Evolutionary conservation across 2,113 vertebrate species (phyloP).

Genomic region (Cyphomyrus plagiostoma): DNA sequence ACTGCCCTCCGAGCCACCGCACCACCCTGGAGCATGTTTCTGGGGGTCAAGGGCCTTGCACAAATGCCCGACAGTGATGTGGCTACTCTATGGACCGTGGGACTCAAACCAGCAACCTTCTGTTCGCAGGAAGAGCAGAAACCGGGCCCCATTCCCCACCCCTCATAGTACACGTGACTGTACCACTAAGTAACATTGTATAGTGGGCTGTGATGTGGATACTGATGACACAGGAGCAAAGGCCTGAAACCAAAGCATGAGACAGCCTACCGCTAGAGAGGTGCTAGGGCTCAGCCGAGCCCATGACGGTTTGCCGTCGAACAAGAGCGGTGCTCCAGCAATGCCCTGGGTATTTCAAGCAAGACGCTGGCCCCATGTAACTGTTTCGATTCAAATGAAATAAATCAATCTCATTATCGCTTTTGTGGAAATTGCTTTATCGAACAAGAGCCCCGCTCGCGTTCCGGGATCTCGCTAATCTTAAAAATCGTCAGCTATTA

Average conservation of each 20-base stretch:
- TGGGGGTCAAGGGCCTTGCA: not conserved
- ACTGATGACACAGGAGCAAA: not conserved
- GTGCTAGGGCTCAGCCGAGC: no score
- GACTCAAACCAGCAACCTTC: not conserved
- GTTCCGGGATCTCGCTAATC: not conserved
- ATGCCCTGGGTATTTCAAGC: not conserved
- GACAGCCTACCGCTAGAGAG: not conserved
- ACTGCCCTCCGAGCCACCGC: not conserved
- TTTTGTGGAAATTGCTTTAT: conserved; percentile 15
- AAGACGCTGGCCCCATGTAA: not conserved
- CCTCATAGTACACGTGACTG: not conserved
- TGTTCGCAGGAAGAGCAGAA: not conserved
- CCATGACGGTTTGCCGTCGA: no score
- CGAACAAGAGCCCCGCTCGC: not conserved
- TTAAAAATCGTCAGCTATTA: not conserved
- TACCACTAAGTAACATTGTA: not conserved
- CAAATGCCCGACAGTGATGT: not conserved
- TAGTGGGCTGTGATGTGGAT: not conserved
- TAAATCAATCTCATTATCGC: not conserved
- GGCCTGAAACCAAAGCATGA: not conserved
- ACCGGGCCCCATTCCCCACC: not conserved
- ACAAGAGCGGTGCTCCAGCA: not conserved
- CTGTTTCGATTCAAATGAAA: not conserved
- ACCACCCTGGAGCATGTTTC: not conserved
- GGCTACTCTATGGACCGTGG: not conserved